phyloP scores from a whole-genome alignment of 2,113 vertebrate genomes.

The Apodemus speciosus region DNA sequence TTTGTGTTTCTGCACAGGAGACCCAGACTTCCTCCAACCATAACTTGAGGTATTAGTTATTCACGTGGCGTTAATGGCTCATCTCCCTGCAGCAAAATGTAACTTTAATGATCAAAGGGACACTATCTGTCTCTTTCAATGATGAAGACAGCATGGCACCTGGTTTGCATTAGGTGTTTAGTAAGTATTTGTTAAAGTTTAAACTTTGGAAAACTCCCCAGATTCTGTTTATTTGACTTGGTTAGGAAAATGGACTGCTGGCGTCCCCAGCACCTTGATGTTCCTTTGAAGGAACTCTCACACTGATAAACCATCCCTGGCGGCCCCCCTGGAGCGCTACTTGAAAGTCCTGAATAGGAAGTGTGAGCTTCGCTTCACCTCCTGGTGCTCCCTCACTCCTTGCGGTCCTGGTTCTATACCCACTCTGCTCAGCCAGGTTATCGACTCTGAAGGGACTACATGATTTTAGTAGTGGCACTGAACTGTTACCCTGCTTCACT shows the following conservation, averaged over 20 bases:
- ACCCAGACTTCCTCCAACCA: neutral
- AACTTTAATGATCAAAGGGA: neutral
- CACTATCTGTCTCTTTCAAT: neutral
- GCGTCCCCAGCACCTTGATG: neutral
- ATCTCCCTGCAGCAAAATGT: neutral
- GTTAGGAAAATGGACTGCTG: neutral
- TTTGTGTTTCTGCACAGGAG: neutral
- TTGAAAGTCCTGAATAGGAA: neutral
- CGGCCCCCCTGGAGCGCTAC: neutral
- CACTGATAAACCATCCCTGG: neutral
- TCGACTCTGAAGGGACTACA: neutral
- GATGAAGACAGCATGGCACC: neutral
- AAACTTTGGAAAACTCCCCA: constrained; percentile 2
- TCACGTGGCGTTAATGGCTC: neutral
- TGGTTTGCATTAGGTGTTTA: neutral
- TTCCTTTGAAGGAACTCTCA: neutral
- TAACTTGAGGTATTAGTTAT: neutral
- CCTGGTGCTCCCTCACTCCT: neutral
- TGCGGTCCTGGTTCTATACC: too few relatives aligned
- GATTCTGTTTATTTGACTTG: neutral
- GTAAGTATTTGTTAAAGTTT: neutral
- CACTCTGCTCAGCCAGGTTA: neutral
- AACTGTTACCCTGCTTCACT: neutral
- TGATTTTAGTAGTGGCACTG: neutral
- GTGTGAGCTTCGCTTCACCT: too few relatives aligned